Evolutionary conservation across 1,140 invertebrate species (phyloP).

Genomic region (Danaus melanippus): DNA sequence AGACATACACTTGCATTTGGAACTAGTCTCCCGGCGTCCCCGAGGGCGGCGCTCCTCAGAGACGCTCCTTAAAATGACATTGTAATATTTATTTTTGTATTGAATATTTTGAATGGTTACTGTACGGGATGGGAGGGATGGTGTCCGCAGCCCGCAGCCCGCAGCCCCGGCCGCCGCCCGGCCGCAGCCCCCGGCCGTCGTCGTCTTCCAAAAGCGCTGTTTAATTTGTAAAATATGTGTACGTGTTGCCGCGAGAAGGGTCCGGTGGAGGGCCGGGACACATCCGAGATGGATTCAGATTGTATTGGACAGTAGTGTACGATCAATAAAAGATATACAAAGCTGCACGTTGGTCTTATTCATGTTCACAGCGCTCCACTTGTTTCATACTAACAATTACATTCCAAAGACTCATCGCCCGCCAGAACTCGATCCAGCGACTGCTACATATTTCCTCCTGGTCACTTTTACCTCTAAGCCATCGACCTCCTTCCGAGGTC

Average conservation of each 20-base stretch:
- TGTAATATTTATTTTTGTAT: constrained; percentile 67
- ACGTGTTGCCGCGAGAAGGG: no score
- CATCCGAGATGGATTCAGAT: constrained; percentile 51
- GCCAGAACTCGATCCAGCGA: no score
- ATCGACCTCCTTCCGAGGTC: no score
- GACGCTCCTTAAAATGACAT: constrained; percentile 30
- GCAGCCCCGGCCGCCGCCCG: no score
- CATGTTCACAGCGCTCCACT: constrained; percentile 12
- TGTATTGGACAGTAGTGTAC: constrained; percentile 59
- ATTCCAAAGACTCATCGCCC: no score
- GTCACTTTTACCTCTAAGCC: no score
- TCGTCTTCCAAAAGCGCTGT: constrained; percentile 58
- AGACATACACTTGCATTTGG: constrained; percentile 66
- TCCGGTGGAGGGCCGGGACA: no score
- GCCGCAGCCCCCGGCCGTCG: no score
- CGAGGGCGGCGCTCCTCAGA: constrained; percentile 12
- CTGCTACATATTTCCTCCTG: no score
- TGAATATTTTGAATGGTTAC: constrained; percentile 60
- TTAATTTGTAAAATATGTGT: constrained; percentile 31
- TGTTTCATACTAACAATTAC: background rate
- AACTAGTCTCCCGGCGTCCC: constrained; percentile 67
- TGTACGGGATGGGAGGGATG: constrained; percentile 27
- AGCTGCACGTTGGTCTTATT: constrained; percentile 28
- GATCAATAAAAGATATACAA: constrained; percentile 59
- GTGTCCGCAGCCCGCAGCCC: no score